Evolutionary conservation across 2,797 vertebrate species (phyloP), one percentile per base, ranked within the genome.

Genomic region (Valencia hispanica): DNA sequence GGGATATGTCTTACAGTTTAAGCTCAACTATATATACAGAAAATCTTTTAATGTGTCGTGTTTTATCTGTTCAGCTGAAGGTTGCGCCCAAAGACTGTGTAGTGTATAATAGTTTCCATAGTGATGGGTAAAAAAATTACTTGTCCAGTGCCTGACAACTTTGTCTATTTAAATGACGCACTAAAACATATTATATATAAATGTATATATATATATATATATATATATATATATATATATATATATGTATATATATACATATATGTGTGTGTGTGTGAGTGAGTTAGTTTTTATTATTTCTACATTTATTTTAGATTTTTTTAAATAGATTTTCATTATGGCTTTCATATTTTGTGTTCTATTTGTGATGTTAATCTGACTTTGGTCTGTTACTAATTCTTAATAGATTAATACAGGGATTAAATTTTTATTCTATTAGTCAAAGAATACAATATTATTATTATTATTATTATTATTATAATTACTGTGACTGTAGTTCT

Each of bases 91-190:
- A 57, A 30, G 55, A 59, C 27, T 18, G 27, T 17, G 18, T 12
- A 0, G 68, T 81, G 85, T 79, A 36, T 48, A 32, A 5, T 0
- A 22, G 90, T 93, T 86, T 53, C 93, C 87, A 88, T 83, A 78
- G 91, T 59, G 86, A 91, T 87, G 17, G 39, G 8, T 69, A 72
- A 45, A 17, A 81, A 75, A n/a, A n/a, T n/a, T n/a, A n/a, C n/a
- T n/a, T n/a, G n/a, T n/a, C n/a, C n/a, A n/a, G n/a, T 59, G 55
- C 55, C 55, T 59, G 55, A 32, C 6, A 14, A 59, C 4, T 59
- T 59, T 32, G 27, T 59, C 30, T 17, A 32, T 59, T 59, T 30
- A 45, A 68, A 27, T 69, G 47, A n/a, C n/a, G 45, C n/a, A 47
- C 6, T 32, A 69, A 14, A 48, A 8, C 27, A 14, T 32, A 59